Evolutionary conservation across 1,140 invertebrate genomes (phyloP).

Genomic region (Anagrus nilaparvatae): DNA sequence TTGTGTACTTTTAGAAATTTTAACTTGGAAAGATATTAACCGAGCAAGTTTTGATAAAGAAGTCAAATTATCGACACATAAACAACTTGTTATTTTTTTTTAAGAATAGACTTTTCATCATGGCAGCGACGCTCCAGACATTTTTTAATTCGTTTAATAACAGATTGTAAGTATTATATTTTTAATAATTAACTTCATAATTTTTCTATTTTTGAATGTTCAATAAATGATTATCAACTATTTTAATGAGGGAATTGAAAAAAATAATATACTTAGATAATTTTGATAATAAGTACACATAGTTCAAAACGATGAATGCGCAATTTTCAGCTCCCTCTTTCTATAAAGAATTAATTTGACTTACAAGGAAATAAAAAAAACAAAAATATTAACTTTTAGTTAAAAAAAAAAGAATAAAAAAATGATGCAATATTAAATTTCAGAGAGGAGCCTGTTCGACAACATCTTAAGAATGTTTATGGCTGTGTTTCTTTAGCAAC

Average conservation of each 20-base stretch:
- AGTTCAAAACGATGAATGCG: conserved; percentile 13
- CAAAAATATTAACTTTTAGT: not conserved
- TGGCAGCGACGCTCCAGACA: conserved; percentile 29
- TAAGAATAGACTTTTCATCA: conserved; percentile 19
- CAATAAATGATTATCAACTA: not conserved
- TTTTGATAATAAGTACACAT: no score
- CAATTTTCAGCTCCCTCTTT: conserved; percentile 5
- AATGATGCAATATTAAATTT: not conserved
- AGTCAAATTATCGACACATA: conserved; percentile 12
- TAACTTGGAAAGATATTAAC: no score
- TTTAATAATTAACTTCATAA: no score
- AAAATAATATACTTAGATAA: not conserved
- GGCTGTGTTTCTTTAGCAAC: conserved; percentile 76
- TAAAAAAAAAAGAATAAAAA: not conserved
- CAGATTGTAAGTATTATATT: conserved; percentile 41
- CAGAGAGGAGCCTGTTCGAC: conserved; percentile 69
- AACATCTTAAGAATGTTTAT: conserved; percentile 94
- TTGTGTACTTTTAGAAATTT: no score
- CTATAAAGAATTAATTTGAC: conserved; percentile 3
- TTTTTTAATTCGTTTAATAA: conserved; percentile 36
- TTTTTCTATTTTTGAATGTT: not conserved
- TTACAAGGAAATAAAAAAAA: not conserved
- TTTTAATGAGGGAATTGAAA: not conserved
- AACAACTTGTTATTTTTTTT: conserved; percentile 10
- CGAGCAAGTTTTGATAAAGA: conserved; percentile 18